Evolutionary conservation across 2,113 vertebrate species (phyloP).

Genomic region (Syngnathus typhle): DNA sequence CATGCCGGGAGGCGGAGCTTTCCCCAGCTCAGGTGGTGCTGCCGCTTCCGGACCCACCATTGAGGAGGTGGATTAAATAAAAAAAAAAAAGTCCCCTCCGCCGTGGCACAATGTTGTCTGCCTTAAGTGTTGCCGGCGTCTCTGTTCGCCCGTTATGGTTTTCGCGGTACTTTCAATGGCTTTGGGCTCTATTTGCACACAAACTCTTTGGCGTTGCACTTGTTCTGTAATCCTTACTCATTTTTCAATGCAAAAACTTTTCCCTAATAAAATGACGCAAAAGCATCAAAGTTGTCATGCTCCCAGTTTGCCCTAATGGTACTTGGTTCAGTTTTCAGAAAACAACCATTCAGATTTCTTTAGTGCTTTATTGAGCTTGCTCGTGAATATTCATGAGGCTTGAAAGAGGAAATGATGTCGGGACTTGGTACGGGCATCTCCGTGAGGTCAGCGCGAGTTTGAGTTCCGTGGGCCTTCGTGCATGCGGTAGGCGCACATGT

Average conservation of each 20-base stretch:
- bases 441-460: constrained; percentile 61
- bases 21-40: constrained; percentile 49
- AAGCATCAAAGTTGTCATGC: not conserved
- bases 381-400: constrained; percentile 39
- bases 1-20: constrained; percentile 63
- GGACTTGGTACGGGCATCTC: constrained; percentile 39
- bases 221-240: not conserved
- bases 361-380: constrained; percentile 51
- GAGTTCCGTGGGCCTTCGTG: constrained; percentile 71
- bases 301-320: not conserved
- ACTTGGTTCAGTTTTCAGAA: no score
- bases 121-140: not conserved
- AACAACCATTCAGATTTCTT: constrained; percentile 16
- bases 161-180: not conserved
- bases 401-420: constrained; percentile 47
- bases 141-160: not conserved
- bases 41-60: constrained; percentile 68
- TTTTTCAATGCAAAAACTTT: not conserved
- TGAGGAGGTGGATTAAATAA: constrained; percentile 68
- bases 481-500: constrained; percentile 77
- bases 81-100: not conserved
- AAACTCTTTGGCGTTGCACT: not conserved
- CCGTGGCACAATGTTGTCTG: not conserved
- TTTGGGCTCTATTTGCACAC: not conserved
- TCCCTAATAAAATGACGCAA: not conserved